Evolutionary conservation across 2,888 invertebrate genomes (phyloP).

Genomic region (Polymixis lichenea): DNA sequence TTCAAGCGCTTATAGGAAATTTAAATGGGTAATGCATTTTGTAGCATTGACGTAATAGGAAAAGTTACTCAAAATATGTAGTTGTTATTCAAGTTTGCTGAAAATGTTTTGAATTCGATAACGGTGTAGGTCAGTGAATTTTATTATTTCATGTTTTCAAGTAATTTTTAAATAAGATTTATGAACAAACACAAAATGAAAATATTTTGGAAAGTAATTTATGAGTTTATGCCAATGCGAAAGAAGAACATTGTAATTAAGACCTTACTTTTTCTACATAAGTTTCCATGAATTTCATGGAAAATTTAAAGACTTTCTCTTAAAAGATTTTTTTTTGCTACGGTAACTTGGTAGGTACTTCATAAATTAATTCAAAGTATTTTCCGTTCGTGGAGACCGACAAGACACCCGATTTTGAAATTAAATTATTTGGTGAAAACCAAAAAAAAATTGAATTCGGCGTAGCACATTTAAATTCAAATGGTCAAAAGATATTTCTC

Average conservation of each 20-base stretch:
- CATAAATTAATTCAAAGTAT: background rate
- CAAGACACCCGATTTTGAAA: no score
- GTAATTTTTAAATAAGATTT: background rate
- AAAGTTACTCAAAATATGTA: conserved; percentile 17
- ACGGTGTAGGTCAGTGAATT: no score
- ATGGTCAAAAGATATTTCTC: background rate
- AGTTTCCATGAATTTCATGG: background rate
- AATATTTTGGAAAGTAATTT: background rate
- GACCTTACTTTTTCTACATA: background rate
- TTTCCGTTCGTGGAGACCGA: background rate
- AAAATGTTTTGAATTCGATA: background rate
- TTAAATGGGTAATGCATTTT: background rate
- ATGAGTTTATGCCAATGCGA: background rate
- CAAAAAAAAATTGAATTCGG: background rate
- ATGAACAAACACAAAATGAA: background rate
- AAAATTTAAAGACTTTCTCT: background rate
- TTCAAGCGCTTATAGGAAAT: background rate
- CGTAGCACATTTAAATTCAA: background rate
- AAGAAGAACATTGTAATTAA: background rate
- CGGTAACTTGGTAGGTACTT: no score
- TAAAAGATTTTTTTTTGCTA: background rate
- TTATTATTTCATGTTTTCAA: background rate
- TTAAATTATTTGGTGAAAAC: no score
- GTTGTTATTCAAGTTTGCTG: background rate
- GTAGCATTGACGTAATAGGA: conserved; percentile 20